phyloP scores from a whole-genome alignment of 2,113 vertebrate genomes.

The Eretmochelys imbricata region DNA sequence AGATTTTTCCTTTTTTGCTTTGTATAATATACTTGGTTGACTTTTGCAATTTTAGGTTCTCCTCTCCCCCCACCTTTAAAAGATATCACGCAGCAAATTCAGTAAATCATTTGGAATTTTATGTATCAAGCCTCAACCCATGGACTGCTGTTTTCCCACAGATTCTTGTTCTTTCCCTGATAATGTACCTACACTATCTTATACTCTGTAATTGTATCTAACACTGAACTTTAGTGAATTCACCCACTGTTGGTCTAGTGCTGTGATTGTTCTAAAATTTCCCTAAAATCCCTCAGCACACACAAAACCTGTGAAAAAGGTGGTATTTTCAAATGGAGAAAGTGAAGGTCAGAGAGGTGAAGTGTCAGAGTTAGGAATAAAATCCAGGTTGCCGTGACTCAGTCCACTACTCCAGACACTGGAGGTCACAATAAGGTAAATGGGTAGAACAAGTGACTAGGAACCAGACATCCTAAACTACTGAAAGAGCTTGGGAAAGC shows the following conservation, averaged over 20 bases:
- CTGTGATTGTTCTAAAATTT: not conserved
- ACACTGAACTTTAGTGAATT: not conserved
- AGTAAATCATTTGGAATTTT: not conserved
- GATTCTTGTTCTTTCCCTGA: not conserved
- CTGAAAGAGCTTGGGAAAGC: not conserved
- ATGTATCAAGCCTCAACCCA: not conserved
- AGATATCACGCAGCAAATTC: not conserved
- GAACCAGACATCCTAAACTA: not conserved
- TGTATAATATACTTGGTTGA: not conserved
- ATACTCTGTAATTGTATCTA: not conserved
- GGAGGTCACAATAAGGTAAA: not conserved
- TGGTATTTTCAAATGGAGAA: not conserved
- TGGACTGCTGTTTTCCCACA: not conserved
- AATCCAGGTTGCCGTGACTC: not conserved
- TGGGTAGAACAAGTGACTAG: not conserved
- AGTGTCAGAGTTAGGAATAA: not conserved
- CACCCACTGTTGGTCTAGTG: not conserved
- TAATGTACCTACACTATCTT: not conserved
- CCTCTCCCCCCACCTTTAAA: not conserved
- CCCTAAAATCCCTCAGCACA: not conserved
- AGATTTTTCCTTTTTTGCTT: not conserved
- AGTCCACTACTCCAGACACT: not conserved
- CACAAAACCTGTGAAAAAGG: not conserved
- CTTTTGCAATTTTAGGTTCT: not conserved
- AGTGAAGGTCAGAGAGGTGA: not conserved